Evolutionary conservation across 2,113 vertebrate species (phyloP).

Genomic region (Typhlomys cinereus): DNA sequence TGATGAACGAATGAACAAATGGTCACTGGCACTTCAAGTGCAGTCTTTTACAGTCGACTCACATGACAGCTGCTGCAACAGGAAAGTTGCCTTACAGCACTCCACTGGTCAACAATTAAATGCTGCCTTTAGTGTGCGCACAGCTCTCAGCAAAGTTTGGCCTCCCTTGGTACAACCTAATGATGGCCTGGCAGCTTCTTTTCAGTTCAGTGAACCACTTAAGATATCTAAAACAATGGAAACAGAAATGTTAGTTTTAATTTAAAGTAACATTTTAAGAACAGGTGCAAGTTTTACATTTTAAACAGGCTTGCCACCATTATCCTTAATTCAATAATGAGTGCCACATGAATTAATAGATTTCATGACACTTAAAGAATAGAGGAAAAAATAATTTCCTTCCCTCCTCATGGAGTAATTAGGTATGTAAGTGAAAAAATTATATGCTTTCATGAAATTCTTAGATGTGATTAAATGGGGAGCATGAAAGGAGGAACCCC

Average conservation of each 20-base stretch:
- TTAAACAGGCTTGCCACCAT: conserved; percentile 53
- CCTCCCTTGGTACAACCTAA: conserved; percentile 38
- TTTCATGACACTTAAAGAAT: conserved; percentile 32
- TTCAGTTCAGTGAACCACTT: conserved; percentile 54
- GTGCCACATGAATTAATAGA: conserved; percentile 43
- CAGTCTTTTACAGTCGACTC: not conserved
- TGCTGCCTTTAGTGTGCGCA: not conserved
- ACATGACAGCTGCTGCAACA: not conserved
- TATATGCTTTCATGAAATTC: not conserved
- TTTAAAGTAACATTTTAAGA: conserved; percentile 67
- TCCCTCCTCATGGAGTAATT: not conserved
- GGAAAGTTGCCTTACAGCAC: not conserved
- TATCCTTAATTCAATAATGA: conserved; percentile 60
- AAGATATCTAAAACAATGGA: conserved; percentile 54
- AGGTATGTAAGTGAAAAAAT: conserved; percentile 14
- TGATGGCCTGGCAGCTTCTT: not conserved
- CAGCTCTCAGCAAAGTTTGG: conserved; percentile 1
- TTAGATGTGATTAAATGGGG: conserved; percentile 36
- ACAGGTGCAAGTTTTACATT: conserved; percentile 58
- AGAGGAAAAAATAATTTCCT: not conserved
- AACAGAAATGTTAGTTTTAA: conserved; percentile 60
- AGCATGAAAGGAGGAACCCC: not conserved
- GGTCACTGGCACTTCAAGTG: not conserved
- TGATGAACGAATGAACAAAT: not conserved
- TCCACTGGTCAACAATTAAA: not conserved